A percentile compares a stretch with the other conserved stretches of the same genome.
Conservation (phyloP, 1,140 invertebrate species). For the Harpegnathos saltator region DNA sequence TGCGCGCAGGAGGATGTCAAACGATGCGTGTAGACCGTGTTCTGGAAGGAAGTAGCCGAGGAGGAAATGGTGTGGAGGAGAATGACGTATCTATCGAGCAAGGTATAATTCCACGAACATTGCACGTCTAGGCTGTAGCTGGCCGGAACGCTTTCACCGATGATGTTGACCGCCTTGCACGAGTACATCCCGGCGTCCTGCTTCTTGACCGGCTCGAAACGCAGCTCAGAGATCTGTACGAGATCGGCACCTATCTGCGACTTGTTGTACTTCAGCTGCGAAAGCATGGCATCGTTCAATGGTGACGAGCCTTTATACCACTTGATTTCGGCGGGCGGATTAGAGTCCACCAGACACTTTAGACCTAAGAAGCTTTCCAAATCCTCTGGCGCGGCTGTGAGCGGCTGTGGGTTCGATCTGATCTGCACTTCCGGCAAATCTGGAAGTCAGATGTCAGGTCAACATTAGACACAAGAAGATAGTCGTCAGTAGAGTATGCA, state of each 20-base stretch:
- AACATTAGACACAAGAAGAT: not conserved
- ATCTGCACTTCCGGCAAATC: conserved; percentile 82
- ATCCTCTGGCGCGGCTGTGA: conserved; percentile 79
- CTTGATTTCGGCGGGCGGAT: conserved; percentile 93
- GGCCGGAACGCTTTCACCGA: conserved; percentile 92
- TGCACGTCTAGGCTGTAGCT: conserved; percentile 94
- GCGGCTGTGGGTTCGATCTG: conserved; percentile 79
- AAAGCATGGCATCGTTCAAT: conserved; percentile 60
- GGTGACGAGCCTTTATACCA: conserved; percentile 88
- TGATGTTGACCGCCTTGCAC: conserved; percentile 93
- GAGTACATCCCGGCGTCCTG: conserved; percentile 91
- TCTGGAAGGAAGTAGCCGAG: not conserved
- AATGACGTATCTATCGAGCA: not conserved
- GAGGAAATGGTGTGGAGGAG: not conserved
- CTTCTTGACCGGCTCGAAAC: conserved; percentile 89
- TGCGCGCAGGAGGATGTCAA: conserved; percentile 1
- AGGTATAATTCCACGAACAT: conserved; percentile 86
- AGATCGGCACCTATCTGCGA: conserved; percentile 72
- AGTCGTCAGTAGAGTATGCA: no score
- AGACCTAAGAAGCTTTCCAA: conserved; percentile 88
- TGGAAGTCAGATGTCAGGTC: conserved; percentile 65
- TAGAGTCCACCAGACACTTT: conserved; percentile 93
- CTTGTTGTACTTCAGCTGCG: conserved; percentile 64
- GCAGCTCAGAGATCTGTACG: conserved; percentile 87
- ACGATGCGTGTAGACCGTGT: not conserved